Base-by-base conservation (phyloP, 2,113 vertebrate species). In the Varanus salvator region DNA sequence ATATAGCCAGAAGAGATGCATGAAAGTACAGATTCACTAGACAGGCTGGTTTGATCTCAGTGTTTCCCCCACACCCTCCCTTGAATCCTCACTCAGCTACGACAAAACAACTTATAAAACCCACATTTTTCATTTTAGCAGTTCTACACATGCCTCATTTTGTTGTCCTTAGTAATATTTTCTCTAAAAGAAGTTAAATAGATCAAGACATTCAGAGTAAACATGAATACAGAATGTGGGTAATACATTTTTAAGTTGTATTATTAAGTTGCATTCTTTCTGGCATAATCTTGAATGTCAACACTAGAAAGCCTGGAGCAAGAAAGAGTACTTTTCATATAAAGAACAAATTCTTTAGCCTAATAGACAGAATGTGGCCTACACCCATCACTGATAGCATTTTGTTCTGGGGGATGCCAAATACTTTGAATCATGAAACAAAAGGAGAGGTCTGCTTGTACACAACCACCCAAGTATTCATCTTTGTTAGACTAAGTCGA, bases 81-180 rank as follows among this genome's bases (percentile, higher is more conserved):
- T 95, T 52, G 34, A 27, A 76, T 27, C 44, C 6, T 84, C 92
- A 88, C 89, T 95, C 93, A 92, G 92, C 93, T 96, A 95, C 96
- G 95, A 95, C 95, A 97, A 96, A 94, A 93, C 82, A 92, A 95
- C 91, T 95, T 96, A 97, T 93, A 94, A 95, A 96, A 96, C 95
- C 96, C 96, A 95, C 93, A 96, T 93, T 90, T 94, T 92, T 94
- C 91, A 93, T 96, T 95, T 87, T 78, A 90, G 27, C n/a, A 81
- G 87, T 95, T 92, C 3, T 93, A 92, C 92, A 85, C 17, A 82
- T 57, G 90, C 93, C 91, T 91, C 85, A 7, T 23, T 95, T 94
- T 82, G 83, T 92, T 93, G 87, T 68, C 84, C 69, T 76, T 75
- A 88, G 95, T 85, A 68, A 92, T 87, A 92, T 90, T 94, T 91